Evolutionary conservation across 2,888 invertebrate species (phyloP), one percentile per base, ranked within the genome.

Genomic region (Thera obeliscata): DNA sequence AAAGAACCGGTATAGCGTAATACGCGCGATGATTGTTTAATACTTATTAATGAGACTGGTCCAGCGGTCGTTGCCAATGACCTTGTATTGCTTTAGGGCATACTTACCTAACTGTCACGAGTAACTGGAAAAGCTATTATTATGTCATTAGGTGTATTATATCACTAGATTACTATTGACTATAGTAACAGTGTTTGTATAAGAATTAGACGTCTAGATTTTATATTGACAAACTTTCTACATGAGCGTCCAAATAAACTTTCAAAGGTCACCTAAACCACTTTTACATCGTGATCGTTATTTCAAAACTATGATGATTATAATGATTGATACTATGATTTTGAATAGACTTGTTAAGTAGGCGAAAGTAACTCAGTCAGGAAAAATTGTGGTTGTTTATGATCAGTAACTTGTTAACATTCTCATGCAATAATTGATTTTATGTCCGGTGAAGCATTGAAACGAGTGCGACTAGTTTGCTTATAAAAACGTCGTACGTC

Each of bases 41-140:
- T 84, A 80, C 83, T 81, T 84, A 85, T 83, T 87, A 87, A 87
- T 85, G 81, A 85, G 78, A 75, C 60, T 70, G 77, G 76, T 76
- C 72, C 71, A 76, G 70, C 82, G 84, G 83, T 83, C 83, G 83
- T 79, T 82, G 84, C 74, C 83, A 79, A 76, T 70, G 81, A 71
- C 84, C 82, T 83, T 84, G 84, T 67, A 76, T 74, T 66, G 78
- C 80, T 79, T 72, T 70, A 79, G 79, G 78, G 72, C 69, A 67
- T 71, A 71, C 66, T 59, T 61, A 41, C 3, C 41, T 55, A 52
- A 63, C 69, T 73, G 69, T 76, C 79, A 76, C 72, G 73, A 64
- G 9, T 56, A 41, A 56, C 41, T 68, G 70, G 72, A 66, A 74
- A 74, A 75, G 50, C 66, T 56, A 64, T 68, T 69, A 74, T 73